phyloP scores from a whole-genome alignment of 1,140 invertebrate genomes.

The Lordiphosa clarofinis region DNA sequence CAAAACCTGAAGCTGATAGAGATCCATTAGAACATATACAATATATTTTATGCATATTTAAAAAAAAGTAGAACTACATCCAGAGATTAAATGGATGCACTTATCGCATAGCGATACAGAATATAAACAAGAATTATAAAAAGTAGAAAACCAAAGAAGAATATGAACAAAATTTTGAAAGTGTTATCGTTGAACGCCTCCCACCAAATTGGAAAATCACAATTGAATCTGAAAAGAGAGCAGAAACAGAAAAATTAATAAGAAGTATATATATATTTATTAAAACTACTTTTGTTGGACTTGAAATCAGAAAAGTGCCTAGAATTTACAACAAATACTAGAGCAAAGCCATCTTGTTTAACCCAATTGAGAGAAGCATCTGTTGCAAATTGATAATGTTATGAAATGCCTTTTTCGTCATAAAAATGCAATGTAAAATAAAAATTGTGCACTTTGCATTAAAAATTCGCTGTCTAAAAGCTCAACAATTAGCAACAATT shows the following conservation, averaged over 20 bases:
- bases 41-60: too few species aligned
- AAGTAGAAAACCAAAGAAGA: neutral
- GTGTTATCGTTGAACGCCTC: neutral
- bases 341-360: slow-evolving; percentile 10
- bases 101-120: neutral
- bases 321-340: slow-evolving; percentile 7
- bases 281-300: too few species aligned
- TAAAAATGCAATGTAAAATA: slow-evolving; percentile 36
- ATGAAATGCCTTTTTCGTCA: slow-evolving; percentile 36
- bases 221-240: too few species aligned
- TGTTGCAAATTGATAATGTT: slow-evolving; percentile 17
- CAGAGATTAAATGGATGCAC: neutral
- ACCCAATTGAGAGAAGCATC: too few species aligned
- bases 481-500: slow-evolving; percentile 77
- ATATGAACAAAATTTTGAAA: slow-evolving; percentile 3
- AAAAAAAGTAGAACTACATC: too few species aligned
- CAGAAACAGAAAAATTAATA: too few species aligned
- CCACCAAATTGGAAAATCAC: neutral
- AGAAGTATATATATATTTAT: too few species aligned
- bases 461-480: slow-evolving; percentile 73
- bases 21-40: too few species aligned
- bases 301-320: too few species aligned
- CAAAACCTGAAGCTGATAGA: too few species aligned
- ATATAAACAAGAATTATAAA: neutral
- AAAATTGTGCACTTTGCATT: slow-evolving; percentile 62